Percentiles rank a stretch among this genome's conserved stretches.
These are phyloP conservation scores for Cryptophagus acutangulus DNA, from an alignment of 2,888 invertebrate genomes.

Conservation along the genomic window DNA sequence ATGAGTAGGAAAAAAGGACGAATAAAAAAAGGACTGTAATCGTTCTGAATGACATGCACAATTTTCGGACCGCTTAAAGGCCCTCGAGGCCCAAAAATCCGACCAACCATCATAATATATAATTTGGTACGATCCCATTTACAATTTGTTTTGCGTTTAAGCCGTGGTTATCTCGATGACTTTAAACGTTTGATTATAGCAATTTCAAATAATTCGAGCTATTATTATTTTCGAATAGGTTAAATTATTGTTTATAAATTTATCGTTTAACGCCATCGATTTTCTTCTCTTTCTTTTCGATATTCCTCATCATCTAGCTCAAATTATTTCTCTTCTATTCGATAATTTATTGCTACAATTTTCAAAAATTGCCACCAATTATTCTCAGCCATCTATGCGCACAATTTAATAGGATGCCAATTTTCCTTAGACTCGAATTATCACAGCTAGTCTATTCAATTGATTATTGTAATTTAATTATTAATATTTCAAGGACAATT, in stretches of 20 bases:
- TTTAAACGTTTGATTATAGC: slow-evolving; percentile 48
- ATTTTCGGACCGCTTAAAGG: slow-evolving; percentile 29
- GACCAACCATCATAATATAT: slow-evolving; percentile 14
- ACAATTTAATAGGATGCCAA: too few species aligned
- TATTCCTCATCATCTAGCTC: too few species aligned
- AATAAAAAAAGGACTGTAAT: slow-evolving; percentile 28
- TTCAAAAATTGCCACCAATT: too few species aligned
- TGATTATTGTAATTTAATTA: too few species aligned
- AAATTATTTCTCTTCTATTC: too few species aligned
- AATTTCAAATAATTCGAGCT: slow-evolving; percentile 48
- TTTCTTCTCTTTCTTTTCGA: slow-evolving; percentile 11
- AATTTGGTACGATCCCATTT: slow-evolving; percentile 46
- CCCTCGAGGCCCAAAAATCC: slow-evolving; percentile 6
- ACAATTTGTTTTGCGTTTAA: slow-evolving; percentile 48
- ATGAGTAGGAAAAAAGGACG: too few species aligned
- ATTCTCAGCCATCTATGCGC: too few species aligned
- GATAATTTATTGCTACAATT: too few species aligned
- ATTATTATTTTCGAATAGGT: slow-evolving; percentile 45
- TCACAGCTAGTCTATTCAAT: too few species aligned
- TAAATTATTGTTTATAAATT: slow-evolving; percentile 47
- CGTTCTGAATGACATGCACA: slow-evolving; percentile 45
- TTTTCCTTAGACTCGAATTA: too few species aligned
- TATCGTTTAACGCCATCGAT: slow-evolving; percentile 42
- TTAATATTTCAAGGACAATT: too few species aligned
- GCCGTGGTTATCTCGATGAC: slow-evolving; percentile 44